Evolutionary conservation across 2,113 vertebrate genomes (phyloP), one percentile per base, ranked within the genome.

Genomic region (Aix galericulata): DNA sequence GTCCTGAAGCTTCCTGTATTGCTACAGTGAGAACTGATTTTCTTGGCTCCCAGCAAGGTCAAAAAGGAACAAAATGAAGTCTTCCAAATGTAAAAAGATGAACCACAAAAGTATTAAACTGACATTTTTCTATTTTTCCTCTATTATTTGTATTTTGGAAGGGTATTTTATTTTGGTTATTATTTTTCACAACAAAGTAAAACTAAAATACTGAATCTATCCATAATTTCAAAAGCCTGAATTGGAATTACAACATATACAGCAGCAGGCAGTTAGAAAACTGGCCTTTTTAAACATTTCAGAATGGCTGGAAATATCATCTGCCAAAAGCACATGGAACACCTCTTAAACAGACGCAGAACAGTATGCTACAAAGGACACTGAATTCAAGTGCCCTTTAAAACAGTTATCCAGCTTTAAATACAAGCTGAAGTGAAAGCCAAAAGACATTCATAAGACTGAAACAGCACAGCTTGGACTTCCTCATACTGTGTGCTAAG

Each of bases 131-230:
- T 58, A 6, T 32, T 46, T 50, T 80, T 27, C 16, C 64, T 29
- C 52, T 20, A 22, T 8, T 79, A 4, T 73, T 87, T 53, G 3
- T 74, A 36, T 83, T 92, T 93, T 86, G n/a, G 52, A 77, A 8
- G 7, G 3, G 1, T 56, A 20, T 89, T 86, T 67, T 80, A 18
- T 63, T 93, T 76, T 91, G 36, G 8, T 69, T 74, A 17, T 55
- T 90, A 59, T 86, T 96, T 97, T 97, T 93, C 64, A 92, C 82
- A 96, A 73, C 44, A 96, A 94, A 62, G 9, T 81, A 76, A 86
- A 92, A 56, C 52, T 84, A 59, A 95, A 95, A 95, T 78, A 92
- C 62, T 80, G 84, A 91, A 94, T 96, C 92, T 94, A 68, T 72
- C 38, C 40, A 34, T 89, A 76, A 84, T 79, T 94, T 86, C 86